Base-by-base conservation (phyloP, 2,888 invertebrate genomes). In the Campaea margaritaria region DNA sequence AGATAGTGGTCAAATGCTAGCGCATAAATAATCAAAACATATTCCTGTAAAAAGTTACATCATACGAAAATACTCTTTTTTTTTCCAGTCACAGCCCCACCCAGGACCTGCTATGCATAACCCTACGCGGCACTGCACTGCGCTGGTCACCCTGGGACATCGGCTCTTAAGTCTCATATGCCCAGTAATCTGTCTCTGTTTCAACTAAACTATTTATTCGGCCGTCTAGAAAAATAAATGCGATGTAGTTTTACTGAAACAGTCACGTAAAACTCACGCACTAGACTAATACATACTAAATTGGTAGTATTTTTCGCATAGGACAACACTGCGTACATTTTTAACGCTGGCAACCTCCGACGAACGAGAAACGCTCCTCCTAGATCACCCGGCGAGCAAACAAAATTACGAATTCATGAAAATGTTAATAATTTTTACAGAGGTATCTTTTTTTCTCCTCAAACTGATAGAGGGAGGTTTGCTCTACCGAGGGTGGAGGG, bases 361-460 rank as follows among this genome's bases (percentile, higher is more conserved):
- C 58, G 55, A 61, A 72, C 70, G 71, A 65, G 69, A 58, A 74
- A 56, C 69, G 73, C 64, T 71, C 65, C 73, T 71, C 69, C 73
- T 77, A 77, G 78, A 79, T 75, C 77, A 76, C 72, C 58, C 70
- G 67, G 72, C 68, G 72, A 68, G 75, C 80, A 81, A 82, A 81
- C 79, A 81, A 75, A 78, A 83, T 85, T 80, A 79, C 78, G 75
- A 84, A 86, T 85, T 85, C 83, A 83, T 85, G 83, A 81, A 80
- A 82, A 85, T 84, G 85, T 85, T 86, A 86, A 85, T 85, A 81
- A 82, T 83, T 85, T 84, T 85, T 82, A 83, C 83, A 75, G 75
- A 76, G 78, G 76, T 74, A 75, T 75, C 68, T 72, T 68, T 74
- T 78, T 79, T 75, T 62, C 63, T 60, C 50, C 61, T 64, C 64